Evolutionary conservation across 2,888 invertebrate species (phyloP), one percentile per base, ranked within the genome.

Genomic region (Hypomecis punctinalis): DNA sequence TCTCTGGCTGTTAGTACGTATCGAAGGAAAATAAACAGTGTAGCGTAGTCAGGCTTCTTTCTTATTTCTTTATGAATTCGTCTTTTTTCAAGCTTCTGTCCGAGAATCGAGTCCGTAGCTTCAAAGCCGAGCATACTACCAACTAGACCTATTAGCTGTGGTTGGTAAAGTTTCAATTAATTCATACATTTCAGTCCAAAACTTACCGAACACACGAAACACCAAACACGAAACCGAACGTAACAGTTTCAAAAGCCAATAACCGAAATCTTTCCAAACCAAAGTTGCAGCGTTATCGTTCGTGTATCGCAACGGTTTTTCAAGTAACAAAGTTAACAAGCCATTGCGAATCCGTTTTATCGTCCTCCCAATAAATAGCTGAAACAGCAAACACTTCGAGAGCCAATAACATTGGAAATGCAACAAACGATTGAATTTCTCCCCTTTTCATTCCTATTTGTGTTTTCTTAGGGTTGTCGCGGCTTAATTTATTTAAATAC

Each of bases 351-450:
- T 56, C 61, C 47, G 33, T 40, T 59, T 61, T 60, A 60, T 46
- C 54, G 61, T 66, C 57, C 43, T 48, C 43, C 45, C 53, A 66
- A 68, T 55, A 70, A 69, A 67, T 64, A 61, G 65, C 66, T 61
- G 59, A 49, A 56, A 54, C 63, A 70, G 56, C 60, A 61, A 74
- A 69, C 71, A 74, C 68, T 68, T 64, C 65, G 54, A 67, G 58
- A 68, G 61, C 66, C 59, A 64, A 78, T 82, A 81, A 78, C 77
- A 81, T 81, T 76, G 75, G 69, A 59, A 59, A 81, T 81, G 80
- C 80, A 81, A 81, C 77, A 77, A 77, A 75, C 81, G 78, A 84
- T 82, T 79, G 80, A 79, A 82, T 82, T 78, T 78, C 74, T 76
- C 73, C 75, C 72, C 69, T 76, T 75, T 77, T 75, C 75, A 78